Conservation (phyloP, 2,888 invertebrate species). For the Craniophora ligustri region DNA sequence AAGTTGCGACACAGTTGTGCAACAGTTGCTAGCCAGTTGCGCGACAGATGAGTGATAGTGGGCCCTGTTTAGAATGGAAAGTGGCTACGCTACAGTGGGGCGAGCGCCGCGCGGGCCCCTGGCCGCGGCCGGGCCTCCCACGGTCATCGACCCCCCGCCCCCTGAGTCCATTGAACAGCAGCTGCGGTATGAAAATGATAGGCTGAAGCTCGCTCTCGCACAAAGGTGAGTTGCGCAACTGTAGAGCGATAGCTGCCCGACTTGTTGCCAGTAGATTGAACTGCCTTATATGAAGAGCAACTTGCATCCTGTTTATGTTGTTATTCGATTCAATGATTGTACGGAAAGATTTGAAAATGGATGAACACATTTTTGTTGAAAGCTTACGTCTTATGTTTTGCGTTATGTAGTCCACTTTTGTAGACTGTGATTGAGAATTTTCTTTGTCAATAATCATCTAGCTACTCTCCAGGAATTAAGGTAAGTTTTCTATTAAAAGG, state of each 20-base stretch:
- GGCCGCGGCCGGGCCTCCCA: conserved; percentile 38
- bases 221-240: conserved; percentile 88
- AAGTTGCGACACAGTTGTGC: conserved; percentile 47
- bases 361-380: neutral
- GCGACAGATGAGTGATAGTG: conserved; percentile 22
- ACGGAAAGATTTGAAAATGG: neutral
- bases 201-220: conserved; percentile 94
- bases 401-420: too few relatives aligned
- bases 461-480: too few relatives aligned
- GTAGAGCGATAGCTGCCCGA: conserved; percentile 39
- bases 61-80: conserved; percentile 50
- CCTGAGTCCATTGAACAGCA: conserved; percentile 89
- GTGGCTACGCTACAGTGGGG: conserved; percentile 70
- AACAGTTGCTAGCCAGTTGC: conserved; percentile 4
- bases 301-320: neutral
- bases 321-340: too few relatives aligned
- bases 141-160: conserved; percentile 68
- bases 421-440: neutral
- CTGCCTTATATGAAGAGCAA: neutral
- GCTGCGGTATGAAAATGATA: conserved; percentile 97
- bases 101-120: conserved; percentile 66
- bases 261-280: neutral
- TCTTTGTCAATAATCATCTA: neutral
- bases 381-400: neutral
- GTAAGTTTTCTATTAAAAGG: too few relatives aligned